phyloP scores from a whole-genome alignment of 2,888 invertebrate species.

The Rhodophaea formosa region DNA sequence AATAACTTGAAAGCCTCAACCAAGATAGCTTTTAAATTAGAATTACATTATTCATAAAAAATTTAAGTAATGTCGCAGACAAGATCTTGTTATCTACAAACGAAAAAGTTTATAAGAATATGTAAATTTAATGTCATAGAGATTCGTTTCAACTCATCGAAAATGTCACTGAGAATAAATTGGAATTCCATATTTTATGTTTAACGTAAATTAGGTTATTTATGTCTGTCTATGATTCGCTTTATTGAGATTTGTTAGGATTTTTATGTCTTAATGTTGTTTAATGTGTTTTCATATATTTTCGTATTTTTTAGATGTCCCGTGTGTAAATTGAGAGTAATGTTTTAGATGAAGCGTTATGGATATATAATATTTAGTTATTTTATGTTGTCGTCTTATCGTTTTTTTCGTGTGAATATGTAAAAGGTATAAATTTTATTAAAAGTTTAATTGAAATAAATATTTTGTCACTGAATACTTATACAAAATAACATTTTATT shows the following conservation, averaged over 20 bases:
- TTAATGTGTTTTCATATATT: neutral
- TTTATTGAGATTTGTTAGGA: neutral
- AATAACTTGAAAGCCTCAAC: neutral
- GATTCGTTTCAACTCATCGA: conserved; percentile 1
- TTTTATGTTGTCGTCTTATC: neutral
- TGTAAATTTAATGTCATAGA: conserved; percentile 2
- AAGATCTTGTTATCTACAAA: neutral
- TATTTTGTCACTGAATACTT: no score
- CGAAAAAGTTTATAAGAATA: conserved; percentile 4
- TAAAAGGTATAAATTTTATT: no score
- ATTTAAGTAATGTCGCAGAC: neutral
- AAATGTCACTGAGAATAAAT: conserved; percentile 1
- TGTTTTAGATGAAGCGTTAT: neutral
- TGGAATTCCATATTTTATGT: neutral
- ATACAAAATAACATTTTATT: no score
- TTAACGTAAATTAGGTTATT: neutral
- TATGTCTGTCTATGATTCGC: neutral
- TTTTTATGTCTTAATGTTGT: neutral
- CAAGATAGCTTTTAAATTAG: neutral
- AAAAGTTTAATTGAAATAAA: no score
- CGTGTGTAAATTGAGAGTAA: neutral
- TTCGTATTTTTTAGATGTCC: neutral
- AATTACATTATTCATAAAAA: neutral
- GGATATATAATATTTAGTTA: neutral
- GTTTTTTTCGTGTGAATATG: neutral